Base-by-base conservation (phyloP, 2,113 vertebrate genomes). In the Caracal caracal region DNA sequence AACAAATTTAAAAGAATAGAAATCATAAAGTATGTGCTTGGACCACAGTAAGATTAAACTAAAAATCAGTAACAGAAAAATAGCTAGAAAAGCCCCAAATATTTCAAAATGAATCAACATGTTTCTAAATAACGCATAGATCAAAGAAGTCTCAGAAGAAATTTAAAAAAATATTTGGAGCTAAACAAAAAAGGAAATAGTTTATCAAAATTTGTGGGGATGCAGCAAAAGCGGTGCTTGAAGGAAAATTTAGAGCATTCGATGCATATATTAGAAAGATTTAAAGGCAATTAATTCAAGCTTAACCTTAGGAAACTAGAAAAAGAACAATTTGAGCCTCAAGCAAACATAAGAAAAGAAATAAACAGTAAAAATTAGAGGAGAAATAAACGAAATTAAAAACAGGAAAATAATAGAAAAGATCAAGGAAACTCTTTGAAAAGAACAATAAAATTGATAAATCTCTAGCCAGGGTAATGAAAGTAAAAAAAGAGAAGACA, bases 351-450 rank as follows among this genome's bases (percentile, higher is more conserved):
- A 43, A 76, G 63, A 70, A 68, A 92, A 84, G 15, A 94, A 65
- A 65, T 66, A 86, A 71, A 78, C 15, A 86, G 86, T 73, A 87
- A 33, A 63, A 97, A 47, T 89, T 92, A 66, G n/a, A 63, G 47
- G 51, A 66, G 8, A 79, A 84, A 89, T 93, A 53, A 66, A 33
- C 80, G 22, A 94, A 91, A 95, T 88, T 93, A 88, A 87, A 86
- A 96, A 81, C 22, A 26, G 40, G 33, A 43, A 95, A 92, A 71
- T 49, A 78, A 61, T 79, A 89, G 40, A 91, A 19, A 26, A 71
- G 82, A 82, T 59, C 30, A 90, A 70, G 26, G 70, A 95, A 75
- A 83, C 37, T 88, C 11, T 83, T 71, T 84, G n/a, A 47, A 87
- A 85, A 75, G 30, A 17, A 12, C 15, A 30, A 33, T 93, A 56